Evolutionary conservation across 2,113 vertebrate species (phyloP).

Genomic region (Uropsilus gracilis): DNA sequence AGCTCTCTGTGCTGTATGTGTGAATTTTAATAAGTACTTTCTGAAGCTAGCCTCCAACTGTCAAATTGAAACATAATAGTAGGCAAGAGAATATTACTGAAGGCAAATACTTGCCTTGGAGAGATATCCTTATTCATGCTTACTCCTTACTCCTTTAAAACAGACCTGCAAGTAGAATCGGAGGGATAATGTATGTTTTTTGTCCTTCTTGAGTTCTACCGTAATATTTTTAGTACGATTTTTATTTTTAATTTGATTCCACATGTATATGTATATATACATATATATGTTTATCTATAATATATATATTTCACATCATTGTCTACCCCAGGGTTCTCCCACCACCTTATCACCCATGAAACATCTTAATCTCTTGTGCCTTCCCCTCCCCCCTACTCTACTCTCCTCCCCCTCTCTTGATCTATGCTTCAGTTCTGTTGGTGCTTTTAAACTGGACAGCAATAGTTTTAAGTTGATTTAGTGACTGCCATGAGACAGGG

Average conservation of each 20-base stretch:
- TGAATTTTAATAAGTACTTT: conserved; percentile 28
- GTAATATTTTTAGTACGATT: background rate
- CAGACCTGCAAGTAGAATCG: background rate
- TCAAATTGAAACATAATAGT: background rate
- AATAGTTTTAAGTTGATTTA: too few species aligned
- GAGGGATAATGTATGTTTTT: background rate
- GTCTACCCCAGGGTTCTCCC: too few species aligned
- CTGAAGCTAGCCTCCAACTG: background rate
- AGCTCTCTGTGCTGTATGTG: background rate
- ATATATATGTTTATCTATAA: too few species aligned
- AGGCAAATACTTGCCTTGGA: background rate
- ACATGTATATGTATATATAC: too few species aligned
- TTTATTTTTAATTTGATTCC: too few species aligned
- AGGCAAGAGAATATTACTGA: background rate
- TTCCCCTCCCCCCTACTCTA: too few species aligned
- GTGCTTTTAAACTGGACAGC: too few species aligned
- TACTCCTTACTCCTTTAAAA: background rate
- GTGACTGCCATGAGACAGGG: background rate
- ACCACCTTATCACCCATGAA: too few species aligned
- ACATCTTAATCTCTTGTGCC: too few species aligned
- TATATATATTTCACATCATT: too few species aligned
- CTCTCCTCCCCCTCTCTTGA: too few species aligned
- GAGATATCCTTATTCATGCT: background rate
- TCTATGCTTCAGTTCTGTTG: too few species aligned
- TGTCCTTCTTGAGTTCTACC: background rate